Evolutionary conservation across 1,140 invertebrate species (phyloP).

Genomic region (Heliothis virescens): DNA sequence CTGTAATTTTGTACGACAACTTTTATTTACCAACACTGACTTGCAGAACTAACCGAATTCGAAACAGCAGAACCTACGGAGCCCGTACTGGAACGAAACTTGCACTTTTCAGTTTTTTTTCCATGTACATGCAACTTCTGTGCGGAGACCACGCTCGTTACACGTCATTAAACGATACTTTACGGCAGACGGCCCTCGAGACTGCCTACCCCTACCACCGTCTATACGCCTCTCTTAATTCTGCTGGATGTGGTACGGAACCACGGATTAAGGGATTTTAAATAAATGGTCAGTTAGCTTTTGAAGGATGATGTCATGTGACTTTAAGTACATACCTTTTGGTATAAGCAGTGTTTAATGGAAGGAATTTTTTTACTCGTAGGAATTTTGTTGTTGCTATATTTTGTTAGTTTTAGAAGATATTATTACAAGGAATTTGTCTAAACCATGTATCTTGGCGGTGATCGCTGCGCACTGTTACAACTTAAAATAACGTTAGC

Average conservation of each 20-base stretch:
- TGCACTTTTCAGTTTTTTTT: conserved; percentile 54
- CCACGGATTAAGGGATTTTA: conserved; percentile 22
- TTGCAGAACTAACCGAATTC: not conserved
- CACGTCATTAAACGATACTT: conserved; percentile 86
- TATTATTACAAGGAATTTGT: too few species aligned
- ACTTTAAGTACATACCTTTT: not conserved
- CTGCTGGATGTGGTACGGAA: conserved; percentile 46
- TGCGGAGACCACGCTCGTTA: conserved; percentile 79
- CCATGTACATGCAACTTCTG: conserved; percentile 69
- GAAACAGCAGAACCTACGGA: conserved; percentile 42
- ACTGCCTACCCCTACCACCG: conserved; percentile 70
- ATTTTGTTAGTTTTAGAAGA: too few species aligned
- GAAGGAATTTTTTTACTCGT: not conserved
- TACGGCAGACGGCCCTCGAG: conserved; percentile 84
- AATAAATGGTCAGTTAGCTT: conserved; percentile 37
- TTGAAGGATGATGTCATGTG: conserved; percentile 5
- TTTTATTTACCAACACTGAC: not conserved
- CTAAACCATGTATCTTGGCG: too few species aligned
- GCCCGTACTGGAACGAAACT: conserved; percentile 10
- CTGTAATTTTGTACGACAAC: not conserved
- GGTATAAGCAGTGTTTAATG: not conserved
- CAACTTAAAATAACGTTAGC: too few species aligned
- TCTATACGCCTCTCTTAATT: conserved; percentile 47
- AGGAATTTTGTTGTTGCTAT: too few species aligned
- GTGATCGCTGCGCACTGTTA: too few species aligned